Evolutionary conservation across 2,113 vertebrate species (phyloP).

Genomic region (Castor canadensis): DNA sequence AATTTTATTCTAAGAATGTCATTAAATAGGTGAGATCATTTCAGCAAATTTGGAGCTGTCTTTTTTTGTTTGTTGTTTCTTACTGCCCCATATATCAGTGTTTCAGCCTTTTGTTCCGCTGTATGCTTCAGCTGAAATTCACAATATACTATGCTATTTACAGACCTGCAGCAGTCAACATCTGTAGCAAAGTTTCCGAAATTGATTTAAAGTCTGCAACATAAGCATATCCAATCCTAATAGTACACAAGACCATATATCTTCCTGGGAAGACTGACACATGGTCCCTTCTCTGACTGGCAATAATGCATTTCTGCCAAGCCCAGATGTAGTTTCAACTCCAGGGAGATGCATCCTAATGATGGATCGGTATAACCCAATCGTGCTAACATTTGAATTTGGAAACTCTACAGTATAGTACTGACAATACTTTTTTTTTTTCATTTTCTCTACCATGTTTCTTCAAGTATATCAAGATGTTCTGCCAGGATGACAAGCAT

Average conservation of each 20-base stretch:
- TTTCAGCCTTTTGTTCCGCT: conserved; percentile 24
- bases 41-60: conserved; percentile 24
- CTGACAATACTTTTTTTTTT: conserved; percentile 66
- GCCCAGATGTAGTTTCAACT: conserved; percentile 78
- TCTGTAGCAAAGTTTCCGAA: conserved; percentile 81
- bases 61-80: conserved; percentile 48
- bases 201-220: conserved; percentile 85
- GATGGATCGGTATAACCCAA: conserved; percentile 79
- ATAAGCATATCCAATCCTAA: conserved; percentile 79
- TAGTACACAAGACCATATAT: conserved; percentile 76
- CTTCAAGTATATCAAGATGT: conserved; percentile 83
- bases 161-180: conserved; percentile 79
- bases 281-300: conserved; percentile 79
- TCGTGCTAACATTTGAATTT: conserved; percentile 75
- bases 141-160: conserved; percentile 72
- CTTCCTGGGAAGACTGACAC: conserved; percentile 83
- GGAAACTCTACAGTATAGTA: conserved; percentile 69
- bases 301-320: conserved; percentile 77
- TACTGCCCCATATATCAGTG: conserved; percentile 35
- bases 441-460: conserved; percentile 64
- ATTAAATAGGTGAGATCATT: conserved; percentile 11
- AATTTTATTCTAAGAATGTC: background rate
- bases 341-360: conserved; percentile 76
- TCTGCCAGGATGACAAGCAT: conserved; percentile 76
- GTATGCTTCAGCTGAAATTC: conserved; percentile 66